Conservation (phyloP, 2,113 vertebrate species). For the Callithrix jacchus region DNA sequence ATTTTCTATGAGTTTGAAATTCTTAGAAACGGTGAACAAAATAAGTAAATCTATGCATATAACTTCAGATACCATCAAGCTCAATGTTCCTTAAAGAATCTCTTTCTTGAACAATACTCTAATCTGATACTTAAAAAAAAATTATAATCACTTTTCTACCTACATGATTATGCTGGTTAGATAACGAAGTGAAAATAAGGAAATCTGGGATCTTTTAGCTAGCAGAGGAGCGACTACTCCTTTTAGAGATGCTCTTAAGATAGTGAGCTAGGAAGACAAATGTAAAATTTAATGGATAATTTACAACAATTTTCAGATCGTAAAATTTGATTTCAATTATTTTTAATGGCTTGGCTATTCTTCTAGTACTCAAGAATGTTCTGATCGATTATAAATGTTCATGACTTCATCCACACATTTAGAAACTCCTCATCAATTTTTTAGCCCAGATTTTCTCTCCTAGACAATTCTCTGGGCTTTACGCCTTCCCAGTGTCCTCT, state of each 20-base stretch:
- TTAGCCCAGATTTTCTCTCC: background rate
- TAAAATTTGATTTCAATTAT: conserved; percentile 50
- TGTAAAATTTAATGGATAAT: conserved; percentile 43
- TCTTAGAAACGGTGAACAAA: background rate
- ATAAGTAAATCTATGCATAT: background rate
- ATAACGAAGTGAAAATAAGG: conserved; percentile 30
- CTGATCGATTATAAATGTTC: background rate
- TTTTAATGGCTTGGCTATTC: conserved; percentile 34
- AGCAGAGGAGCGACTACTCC: background rate
- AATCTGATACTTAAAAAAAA: background rate
- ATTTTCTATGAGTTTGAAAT: background rate
- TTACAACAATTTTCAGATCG: conserved; percentile 48
- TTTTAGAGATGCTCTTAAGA: conserved; percentile 9
- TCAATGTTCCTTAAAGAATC: background rate
- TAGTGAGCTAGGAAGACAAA: conserved; percentile 13
- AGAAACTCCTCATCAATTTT: background rate
- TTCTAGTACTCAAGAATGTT: conserved; percentile 36
- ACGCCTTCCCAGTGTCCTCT: background rate
- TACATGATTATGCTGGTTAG: background rate
- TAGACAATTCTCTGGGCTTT: background rate
- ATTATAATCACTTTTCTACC: background rate
- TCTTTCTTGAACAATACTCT: background rate
- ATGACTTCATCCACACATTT: background rate
- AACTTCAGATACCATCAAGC: background rate
- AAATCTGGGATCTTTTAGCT: background rate